phyloP scores from a whole-genome alignment of 2,888 invertebrate genomes.

The Philonicus albiceps region DNA sequence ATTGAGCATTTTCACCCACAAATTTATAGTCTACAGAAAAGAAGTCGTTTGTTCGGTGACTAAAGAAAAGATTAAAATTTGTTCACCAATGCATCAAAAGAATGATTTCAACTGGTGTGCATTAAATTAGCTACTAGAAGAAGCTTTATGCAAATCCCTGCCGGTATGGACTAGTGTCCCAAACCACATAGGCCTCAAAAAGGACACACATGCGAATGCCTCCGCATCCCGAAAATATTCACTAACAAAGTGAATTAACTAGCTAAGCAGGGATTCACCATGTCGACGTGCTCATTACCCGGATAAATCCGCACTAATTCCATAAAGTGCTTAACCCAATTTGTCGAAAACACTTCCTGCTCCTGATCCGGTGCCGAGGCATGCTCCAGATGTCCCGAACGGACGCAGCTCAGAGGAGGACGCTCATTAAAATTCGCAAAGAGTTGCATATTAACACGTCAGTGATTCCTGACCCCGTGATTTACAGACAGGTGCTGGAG shows the following conservation, averaged over 20 bases:
- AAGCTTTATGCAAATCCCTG: not conserved
- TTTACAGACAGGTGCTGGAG: not conserved
- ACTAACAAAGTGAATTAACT: not conserved
- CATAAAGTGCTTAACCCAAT: not conserved
- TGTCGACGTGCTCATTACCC: not conserved
- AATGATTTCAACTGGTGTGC: not conserved
- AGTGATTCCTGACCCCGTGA: constrained; percentile 26
- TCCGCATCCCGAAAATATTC: not conserved
- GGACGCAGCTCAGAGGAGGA: not conserved
- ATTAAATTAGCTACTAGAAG: not conserved
- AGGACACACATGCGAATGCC: not conserved
- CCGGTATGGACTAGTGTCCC: not conserved
- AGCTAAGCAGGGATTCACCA: not conserved
- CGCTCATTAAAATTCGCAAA: constrained; percentile 27
- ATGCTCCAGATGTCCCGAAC: not conserved
- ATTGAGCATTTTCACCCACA: too few relatives aligned
- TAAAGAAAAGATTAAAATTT: too few relatives aligned
- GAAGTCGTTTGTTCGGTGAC: too few relatives aligned
- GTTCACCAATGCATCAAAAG: not conserved
- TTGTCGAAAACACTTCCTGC: not conserved
- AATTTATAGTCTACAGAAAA: too few relatives aligned
- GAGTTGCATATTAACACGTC: constrained; percentile 26
- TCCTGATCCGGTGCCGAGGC: not conserved
- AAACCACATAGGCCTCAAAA: not conserved
- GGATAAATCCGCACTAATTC: not conserved